A percentile compares a stretch with the other conserved stretches of the same genome.
These are phyloP conservation scores for Trachops cirrhosus DNA, from an alignment of 2,797 vertebrate genomes.

Conservation along the genomic window DNA sequence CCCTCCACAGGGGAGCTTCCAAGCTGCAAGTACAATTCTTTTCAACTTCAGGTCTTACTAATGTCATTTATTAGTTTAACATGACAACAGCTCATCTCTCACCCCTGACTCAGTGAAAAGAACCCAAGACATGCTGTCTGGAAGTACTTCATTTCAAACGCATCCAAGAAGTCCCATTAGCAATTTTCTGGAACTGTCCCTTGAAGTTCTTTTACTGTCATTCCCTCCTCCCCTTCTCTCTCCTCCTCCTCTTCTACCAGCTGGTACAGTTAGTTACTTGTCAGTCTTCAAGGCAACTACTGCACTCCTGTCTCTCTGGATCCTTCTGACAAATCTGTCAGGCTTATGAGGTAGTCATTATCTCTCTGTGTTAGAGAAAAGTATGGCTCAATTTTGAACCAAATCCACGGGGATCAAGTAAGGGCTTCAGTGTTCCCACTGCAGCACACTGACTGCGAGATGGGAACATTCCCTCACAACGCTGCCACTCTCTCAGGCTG, in stretches of 20 bases:
- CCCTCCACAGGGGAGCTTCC: not conserved
- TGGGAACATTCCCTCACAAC: not conserved
- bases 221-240: too few relatives aligned
- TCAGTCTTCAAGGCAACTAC: not conserved
- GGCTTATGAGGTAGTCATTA: not conserved
- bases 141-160: not conserved
- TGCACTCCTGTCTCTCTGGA: not conserved
- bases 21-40: not conserved
- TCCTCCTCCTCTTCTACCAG: too few relatives aligned
- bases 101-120: slow-evolving; percentile 39
- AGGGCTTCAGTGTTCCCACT: not conserved
- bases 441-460: not conserved
- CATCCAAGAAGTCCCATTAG: not conserved
- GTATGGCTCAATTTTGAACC: not conserved
- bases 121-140: not conserved
- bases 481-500: not conserved
- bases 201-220: not conserved
- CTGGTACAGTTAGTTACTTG: not conserved
- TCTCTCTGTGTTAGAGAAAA: not conserved
- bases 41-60: slow-evolving; percentile 22
- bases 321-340: not conserved
- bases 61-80: slow-evolving; percentile 50
- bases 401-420: not conserved
- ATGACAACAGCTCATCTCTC: slow-evolving; percentile 44
- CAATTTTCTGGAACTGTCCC: not conserved